A percentile compares a stretch with the other conserved stretches of the same genome.
Conservation (phyloP, 2,797 vertebrate species). For the Paramormyrops hopkinsi region DNA sequence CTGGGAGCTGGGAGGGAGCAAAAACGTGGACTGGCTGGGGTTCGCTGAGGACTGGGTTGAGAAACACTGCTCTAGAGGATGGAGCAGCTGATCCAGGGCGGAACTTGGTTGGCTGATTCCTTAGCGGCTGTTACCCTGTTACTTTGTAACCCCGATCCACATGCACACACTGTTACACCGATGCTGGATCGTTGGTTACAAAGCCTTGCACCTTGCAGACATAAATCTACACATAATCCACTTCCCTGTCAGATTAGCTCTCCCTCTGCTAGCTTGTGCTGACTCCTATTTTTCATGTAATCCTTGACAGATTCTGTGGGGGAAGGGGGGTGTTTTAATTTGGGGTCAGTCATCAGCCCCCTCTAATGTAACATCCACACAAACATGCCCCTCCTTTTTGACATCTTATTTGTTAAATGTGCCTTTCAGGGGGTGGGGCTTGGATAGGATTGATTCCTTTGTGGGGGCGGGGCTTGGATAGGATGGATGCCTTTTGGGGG, state of each 20-base stretch:
- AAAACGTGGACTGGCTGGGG: too few species aligned
- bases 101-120: not conserved
- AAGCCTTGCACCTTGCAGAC: slow-evolving; percentile 15
- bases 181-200: not conserved
- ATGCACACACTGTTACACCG: not conserved
- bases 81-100: not conserved
- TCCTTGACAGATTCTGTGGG: not conserved
- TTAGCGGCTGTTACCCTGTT: not conserved
- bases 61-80: not conserved
- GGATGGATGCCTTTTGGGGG: too few species aligned
- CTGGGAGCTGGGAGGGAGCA: too few species aligned
- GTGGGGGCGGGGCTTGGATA: too few species aligned
- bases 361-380: not conserved
- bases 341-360: not conserved
- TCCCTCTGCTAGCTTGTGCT: slow-evolving; percentile 22
- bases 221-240: slow-evolving; percentile 23
- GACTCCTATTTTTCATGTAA: slow-evolving; percentile 36
- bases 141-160: not conserved
- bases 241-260: slow-evolving; percentile 34
- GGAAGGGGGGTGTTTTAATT: not conserved
- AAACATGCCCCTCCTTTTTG: slow-evolving; percentile 15
- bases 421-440: not conserved
- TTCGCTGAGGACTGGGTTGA: too few species aligned
- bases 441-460: slow-evolving; percentile 32
- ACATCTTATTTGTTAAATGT: slow-evolving; percentile 37